Base-by-base conservation (phyloP, 2,797 vertebrate genomes). In the Rhynchotus rufescens region DNA sequence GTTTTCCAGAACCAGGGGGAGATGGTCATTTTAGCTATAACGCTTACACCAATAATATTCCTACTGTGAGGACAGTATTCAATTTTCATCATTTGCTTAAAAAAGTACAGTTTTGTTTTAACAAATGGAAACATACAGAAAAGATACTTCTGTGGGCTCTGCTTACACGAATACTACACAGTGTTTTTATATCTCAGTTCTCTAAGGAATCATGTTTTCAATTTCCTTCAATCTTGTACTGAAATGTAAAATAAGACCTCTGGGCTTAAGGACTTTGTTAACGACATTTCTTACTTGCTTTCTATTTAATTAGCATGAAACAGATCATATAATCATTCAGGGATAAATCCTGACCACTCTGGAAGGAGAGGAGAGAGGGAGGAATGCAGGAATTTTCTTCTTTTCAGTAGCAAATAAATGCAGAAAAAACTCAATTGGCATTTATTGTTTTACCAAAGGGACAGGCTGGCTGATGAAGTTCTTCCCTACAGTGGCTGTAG, bases 171-270 rank as follows among this genome's bases (percentile, higher is more conserved):
- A 87, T 94, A 89, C 90, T 95, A 93, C 90, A 80, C 77, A 79
- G 90, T 95, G 92, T 92, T 95, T 95, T 95, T 94, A 79, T 90
- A 92, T 90, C 92, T 90, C 40, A 0, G 60, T 65, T 89, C 95
- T 95, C 91, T 59, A 60, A 94, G 90, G 90, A 94, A 94, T 93
- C 92, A 92, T 86, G 80, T 93, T 96, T 96, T 94, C 92, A 84
- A 86, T 95, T 95, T 94, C 93, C 92, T 94, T 94, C 92, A 73
- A 49, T 51, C 49, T 67, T 78, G 42, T 61, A 73, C 79, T 84
- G 92, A 96, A 96, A 95, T 94, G 90, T 96, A 91, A 95, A 96
- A 89, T 96, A 94, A 95, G 84, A 96, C 92, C 93, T 89, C 90
- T 89, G 94, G 90, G 93, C 77, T 94, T 92, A 90, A 94, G 68